Base-by-base conservation (phyloP, 1,140 invertebrate genomes). In the Pseudomyrmex pallidus region DNA sequence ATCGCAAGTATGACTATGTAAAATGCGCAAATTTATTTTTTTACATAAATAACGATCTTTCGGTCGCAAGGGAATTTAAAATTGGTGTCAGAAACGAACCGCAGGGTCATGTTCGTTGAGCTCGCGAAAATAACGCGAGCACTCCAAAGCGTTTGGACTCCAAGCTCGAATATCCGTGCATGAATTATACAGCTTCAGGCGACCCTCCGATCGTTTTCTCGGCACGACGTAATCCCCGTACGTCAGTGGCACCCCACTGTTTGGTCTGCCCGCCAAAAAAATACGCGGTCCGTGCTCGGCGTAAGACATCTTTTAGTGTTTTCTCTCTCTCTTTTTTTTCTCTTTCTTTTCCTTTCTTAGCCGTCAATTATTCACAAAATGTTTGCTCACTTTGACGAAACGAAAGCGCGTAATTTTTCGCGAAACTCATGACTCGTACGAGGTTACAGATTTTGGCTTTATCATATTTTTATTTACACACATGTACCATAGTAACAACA, bases 121-220 rank as follows among this genome's bases (percentile, higher is more conserved):
- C 84, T 93, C 91, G 8, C 90, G 90, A 87, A 93, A 92, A 84
- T 93, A 93, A 73, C 89, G 91, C 25, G 85, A 90, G 85, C 83
- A 90, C 54, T 93, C 92, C 54, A 86, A 64, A 62, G 87, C 74
- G 85, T 90, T 88, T n/a, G 88, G 83, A 74, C 91, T 92, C 93
- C 93, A 93, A 10, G 93, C 91, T 90, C 93, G 89, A 20, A 90
- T 88, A 62, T 93, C 92, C 17, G 87, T 85, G 54, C 90, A 93
- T 22, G 92, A 93, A 25, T 93, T 89, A 20, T 90, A 84, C 2
- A 90, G 62, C 85, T 93, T 93, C 44, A 93, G 85, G 17, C 92
- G 88, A 73, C 90, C 90, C 44, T 93, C 93, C 25, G 90, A 92
- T 64, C 87, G 77, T 80, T 91, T 91, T 17, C 67, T 89, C 12